Evolutionary conservation across 2,113 vertebrate species (phyloP).

Genomic region (Chaetodon auriga): DNA sequence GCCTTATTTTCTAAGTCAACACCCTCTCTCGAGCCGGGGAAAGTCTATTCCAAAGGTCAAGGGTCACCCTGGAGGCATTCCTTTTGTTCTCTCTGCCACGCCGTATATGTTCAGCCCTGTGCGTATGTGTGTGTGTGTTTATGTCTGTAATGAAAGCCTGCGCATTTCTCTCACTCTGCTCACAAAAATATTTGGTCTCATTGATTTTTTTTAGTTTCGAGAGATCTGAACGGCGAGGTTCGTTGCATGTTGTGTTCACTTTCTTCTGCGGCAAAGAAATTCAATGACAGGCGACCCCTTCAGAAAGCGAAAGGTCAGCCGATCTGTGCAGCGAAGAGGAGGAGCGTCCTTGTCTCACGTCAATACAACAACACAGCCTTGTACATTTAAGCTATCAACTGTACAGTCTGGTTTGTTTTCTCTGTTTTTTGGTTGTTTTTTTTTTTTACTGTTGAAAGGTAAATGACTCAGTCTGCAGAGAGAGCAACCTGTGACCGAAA

Average conservation of each 20-base stretch:
- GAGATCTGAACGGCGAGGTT: background rate
- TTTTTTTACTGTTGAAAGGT: constrained; percentile 4
- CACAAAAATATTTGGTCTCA: constrained; percentile 5
- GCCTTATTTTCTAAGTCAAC: constrained; percentile 81
- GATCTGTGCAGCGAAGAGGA: constrained; percentile 12
- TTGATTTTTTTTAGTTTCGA: too few relatives aligned
- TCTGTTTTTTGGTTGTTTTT: too few relatives aligned
- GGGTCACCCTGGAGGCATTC: constrained; percentile 78
- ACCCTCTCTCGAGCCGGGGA: constrained; percentile 73
- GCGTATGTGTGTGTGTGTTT: background rate
- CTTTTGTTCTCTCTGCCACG: constrained; percentile 73
- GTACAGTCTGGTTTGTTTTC: background rate
- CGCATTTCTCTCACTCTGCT: background rate
- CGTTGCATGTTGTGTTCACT: background rate
- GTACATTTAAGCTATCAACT: background rate
- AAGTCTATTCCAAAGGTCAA: constrained; percentile 80
- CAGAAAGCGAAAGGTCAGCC: constrained; percentile 19
- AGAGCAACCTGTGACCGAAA: background rate
- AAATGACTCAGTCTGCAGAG: constrained; percentile 6
- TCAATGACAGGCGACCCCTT: constrained; percentile 15
- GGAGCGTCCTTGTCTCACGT: constrained; percentile 19
- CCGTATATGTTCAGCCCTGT: constrained; percentile 40
- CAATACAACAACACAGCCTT: constrained; percentile 4
- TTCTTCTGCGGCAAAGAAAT: background rate
- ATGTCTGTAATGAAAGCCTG: constrained; percentile 7